Evolutionary conservation across 2,888 invertebrate genomes (phyloP).

Genomic region (Drosophila gaucha): DNA sequence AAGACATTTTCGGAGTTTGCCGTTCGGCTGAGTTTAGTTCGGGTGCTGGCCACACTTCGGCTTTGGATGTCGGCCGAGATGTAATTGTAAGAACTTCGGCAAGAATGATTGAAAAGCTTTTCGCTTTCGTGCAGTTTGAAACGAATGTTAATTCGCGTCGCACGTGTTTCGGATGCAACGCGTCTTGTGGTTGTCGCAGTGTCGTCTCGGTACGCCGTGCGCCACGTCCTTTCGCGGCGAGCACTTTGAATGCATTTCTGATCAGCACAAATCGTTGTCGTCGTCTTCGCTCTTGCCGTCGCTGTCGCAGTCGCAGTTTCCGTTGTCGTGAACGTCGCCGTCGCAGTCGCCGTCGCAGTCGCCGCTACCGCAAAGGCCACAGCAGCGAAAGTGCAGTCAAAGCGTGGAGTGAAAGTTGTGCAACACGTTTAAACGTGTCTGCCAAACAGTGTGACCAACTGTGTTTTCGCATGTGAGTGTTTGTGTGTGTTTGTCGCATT

Average conservation of each 20-base stretch:
- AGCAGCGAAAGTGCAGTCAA: slow-evolving; percentile 51
- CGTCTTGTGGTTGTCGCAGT: slow-evolving; percentile 24
- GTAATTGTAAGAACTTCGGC: slow-evolving; percentile 20
- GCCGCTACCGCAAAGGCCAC: slow-evolving; percentile 5
- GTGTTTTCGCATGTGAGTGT: slow-evolving; percentile 4
- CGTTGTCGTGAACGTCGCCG: background rate
- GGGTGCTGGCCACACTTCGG: slow-evolving; percentile 8
- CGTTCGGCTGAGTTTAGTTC: background rate
- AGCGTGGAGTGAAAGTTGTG: slow-evolving; percentile 57
- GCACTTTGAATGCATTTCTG: slow-evolving; percentile 55
- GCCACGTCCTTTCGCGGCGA: slow-evolving; percentile 23
- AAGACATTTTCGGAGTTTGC: slow-evolving; percentile 43
- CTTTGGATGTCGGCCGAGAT: slow-evolving; percentile 11
- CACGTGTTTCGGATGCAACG: slow-evolving; percentile 57
- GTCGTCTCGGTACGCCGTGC: slow-evolving; percentile 25
- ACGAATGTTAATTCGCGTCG: slow-evolving; percentile 61
- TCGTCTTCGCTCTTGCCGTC: background rate
- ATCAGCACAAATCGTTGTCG: slow-evolving; percentile 31
- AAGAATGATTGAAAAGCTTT: slow-evolving; percentile 42
- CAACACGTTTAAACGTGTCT: slow-evolving; percentile 13
- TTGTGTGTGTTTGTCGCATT: slow-evolving; percentile 1
- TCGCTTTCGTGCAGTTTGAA: slow-evolving; percentile 54
- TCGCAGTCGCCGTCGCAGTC: background rate
- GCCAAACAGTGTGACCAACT: slow-evolving; percentile 26
- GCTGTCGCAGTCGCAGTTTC: background rate